Conservation (phyloP, 2,113 vertebrate species). For the Castor canadensis region DNA sequence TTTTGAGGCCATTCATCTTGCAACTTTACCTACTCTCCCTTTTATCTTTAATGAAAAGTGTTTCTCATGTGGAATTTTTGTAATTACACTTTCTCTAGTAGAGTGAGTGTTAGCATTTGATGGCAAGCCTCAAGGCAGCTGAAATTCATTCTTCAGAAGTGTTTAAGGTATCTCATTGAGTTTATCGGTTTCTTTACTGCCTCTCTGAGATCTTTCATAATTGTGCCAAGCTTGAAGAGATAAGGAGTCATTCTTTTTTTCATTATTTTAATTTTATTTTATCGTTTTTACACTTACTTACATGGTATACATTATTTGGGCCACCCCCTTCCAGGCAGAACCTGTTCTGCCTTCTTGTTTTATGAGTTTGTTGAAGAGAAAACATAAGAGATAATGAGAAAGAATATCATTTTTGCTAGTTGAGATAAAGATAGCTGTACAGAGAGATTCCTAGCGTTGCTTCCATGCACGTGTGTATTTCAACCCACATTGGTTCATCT, state of each 20-base stretch:
- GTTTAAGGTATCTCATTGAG: constrained; percentile 36
- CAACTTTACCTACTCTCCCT: neutral
- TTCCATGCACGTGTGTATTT: no score
- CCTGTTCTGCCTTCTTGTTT: no score
- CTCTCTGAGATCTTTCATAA: neutral
- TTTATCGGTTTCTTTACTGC: constrained; percentile 47
- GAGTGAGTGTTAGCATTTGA: constrained; percentile 26
- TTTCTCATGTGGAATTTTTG: constrained; percentile 18
- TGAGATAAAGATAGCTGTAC: no score
- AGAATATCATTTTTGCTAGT: no score
- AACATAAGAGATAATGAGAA: no score
- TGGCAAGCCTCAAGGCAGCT: neutral
- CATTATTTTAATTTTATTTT: no score
- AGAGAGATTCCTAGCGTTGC: no score
- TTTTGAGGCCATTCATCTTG: neutral
- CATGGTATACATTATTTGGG: no score
- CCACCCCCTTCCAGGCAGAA: no score
- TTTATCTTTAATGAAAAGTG: constrained; percentile 13
- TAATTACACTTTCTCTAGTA: constrained; percentile 5
- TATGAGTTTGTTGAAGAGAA: no score
- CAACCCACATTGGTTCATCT: no score
- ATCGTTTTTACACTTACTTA: no score
- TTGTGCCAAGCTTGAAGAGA: constrained; percentile 29
- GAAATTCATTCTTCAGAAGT: constrained; percentile 45
- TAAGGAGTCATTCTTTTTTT: constrained; percentile 7